A percentile compares a stretch with the other conserved stretches of the same genome.
These are phyloP conservation scores for Solea solea DNA, from an alignment of 2,113 vertebrate genomes.

Conservation along the genomic window DNA sequence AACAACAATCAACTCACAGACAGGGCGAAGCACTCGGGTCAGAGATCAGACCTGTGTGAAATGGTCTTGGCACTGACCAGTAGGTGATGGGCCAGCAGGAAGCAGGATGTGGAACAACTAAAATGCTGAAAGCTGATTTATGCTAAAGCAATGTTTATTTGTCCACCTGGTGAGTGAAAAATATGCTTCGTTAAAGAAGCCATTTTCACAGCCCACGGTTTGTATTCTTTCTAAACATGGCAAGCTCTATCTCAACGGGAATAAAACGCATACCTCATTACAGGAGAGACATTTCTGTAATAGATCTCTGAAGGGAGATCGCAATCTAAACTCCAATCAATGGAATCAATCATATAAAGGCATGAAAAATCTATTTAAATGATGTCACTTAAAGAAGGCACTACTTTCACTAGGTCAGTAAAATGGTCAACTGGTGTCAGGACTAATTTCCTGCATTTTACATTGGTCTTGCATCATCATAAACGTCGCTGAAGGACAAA, in stretches of 20 bases:
- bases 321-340: neutral
- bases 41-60: slow-evolving; percentile 16
- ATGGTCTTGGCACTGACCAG: slow-evolving; percentile 33
- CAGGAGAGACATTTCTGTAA: neutral
- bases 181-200: slow-evolving; percentile 20
- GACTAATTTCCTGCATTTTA: too few relatives aligned
- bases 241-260: slow-evolving; percentile 19
- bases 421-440: too few relatives aligned
- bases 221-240: slow-evolving; percentile 45
- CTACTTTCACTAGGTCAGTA: too few relatives aligned
- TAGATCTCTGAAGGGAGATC: neutral
- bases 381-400: neutral
- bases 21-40: slow-evolving; percentile 16
- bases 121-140: slow-evolving; percentile 55
- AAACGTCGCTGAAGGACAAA: too few relatives aligned
- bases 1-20: slow-evolving; percentile 22
- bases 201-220: slow-evolving; percentile 40
- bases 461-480: too few relatives aligned
- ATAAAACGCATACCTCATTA: slow-evolving; percentile 39
- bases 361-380: neutral
- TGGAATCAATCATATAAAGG: neutral
- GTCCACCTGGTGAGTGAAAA: slow-evolving; percentile 56
- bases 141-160: neutral
- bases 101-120: slow-evolving; percentile 56
- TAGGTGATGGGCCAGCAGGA: slow-evolving; percentile 44